phyloP scores from a whole-genome alignment of 2,113 vertebrate species.

The Oryctolagus cuniculus region DNA sequence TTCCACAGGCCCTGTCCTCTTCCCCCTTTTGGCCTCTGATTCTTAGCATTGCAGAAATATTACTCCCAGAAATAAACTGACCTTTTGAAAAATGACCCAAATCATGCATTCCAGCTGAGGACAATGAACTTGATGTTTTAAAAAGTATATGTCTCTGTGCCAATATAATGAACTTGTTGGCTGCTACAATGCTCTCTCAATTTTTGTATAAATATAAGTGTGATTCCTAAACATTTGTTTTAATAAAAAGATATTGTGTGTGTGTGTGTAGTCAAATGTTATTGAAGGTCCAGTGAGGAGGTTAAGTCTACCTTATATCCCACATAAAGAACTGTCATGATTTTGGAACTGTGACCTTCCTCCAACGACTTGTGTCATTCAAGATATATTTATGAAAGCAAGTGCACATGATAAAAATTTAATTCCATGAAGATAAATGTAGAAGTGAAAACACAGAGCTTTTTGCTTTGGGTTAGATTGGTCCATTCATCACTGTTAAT shows the following conservation, averaged over 20 bases:
- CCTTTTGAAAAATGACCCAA: constrained; percentile 77
- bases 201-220: constrained; percentile 70
- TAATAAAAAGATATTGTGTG: constrained; percentile 43
- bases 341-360: background rate
- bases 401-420: background rate
- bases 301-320: background rate
- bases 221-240: constrained; percentile 65
- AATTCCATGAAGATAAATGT: background rate
- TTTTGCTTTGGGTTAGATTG: background rate
- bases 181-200: constrained; percentile 56
- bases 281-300: background rate
- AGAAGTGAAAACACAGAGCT: background rate
- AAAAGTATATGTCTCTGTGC: constrained; percentile 69
- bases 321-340: background rate
- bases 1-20: constrained; percentile 62
- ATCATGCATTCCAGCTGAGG: constrained; percentile 78
- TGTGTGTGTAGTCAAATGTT: background rate
- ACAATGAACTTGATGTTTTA: constrained; percentile 79
- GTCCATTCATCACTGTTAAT: background rate
- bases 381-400: background rate
- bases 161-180: constrained; percentile 65
- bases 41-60: constrained; percentile 79
- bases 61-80: constrained; percentile 83
- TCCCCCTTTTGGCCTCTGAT: constrained; percentile 67
- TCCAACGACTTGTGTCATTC: background rate